phyloP scores from a whole-genome alignment of 2,797 vertebrate species.

The Macropus fuliginosus region DNA sequence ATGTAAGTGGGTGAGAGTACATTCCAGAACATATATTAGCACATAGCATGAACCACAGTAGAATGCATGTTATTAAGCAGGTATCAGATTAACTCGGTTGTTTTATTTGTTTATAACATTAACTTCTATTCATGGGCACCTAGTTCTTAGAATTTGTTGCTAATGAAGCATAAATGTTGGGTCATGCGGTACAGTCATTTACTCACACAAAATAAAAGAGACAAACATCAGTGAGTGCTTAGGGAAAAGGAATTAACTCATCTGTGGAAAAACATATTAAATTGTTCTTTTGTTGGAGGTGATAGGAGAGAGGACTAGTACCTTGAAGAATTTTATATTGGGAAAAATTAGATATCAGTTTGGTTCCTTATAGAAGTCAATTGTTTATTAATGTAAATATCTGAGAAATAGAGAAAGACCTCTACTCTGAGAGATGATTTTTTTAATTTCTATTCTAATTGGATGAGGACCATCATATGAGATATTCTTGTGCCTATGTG shows the following conservation, averaged over 20 bases:
- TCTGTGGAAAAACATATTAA: neutral
- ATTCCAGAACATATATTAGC: neutral
- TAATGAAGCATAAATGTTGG: conserved; percentile 16
- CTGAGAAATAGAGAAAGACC: neutral
- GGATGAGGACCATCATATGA: neutral
- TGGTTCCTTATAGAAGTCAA: neutral
- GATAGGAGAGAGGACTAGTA: neutral
- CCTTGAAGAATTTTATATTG: neutral
- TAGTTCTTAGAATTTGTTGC: conserved; percentile 15
- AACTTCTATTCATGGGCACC: conserved; percentile 26
- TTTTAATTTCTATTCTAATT: neutral
- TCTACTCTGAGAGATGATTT: neutral
- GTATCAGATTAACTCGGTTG: conserved; percentile 20
- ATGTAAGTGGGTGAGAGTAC: neutral
- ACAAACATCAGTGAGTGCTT: neutral
- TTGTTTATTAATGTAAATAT: neutral
- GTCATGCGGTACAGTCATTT: conserved; percentile 31
- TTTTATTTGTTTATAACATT: conserved; percentile 50
- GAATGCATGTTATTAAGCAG: conserved; percentile 29
- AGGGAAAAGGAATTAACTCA: neutral
- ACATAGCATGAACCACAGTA: neutral
- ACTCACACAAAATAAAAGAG: neutral
- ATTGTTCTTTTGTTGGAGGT: neutral
- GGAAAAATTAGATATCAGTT: neutral
- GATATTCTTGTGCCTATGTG: neutral